A percentile compares a stretch with the other conserved stretches of the same genome.
These are phyloP conservation scores for Phaenicophaeus curvirostris DNA, from an alignment of 2,797 vertebrate species.

Conservation along the genomic window DNA sequence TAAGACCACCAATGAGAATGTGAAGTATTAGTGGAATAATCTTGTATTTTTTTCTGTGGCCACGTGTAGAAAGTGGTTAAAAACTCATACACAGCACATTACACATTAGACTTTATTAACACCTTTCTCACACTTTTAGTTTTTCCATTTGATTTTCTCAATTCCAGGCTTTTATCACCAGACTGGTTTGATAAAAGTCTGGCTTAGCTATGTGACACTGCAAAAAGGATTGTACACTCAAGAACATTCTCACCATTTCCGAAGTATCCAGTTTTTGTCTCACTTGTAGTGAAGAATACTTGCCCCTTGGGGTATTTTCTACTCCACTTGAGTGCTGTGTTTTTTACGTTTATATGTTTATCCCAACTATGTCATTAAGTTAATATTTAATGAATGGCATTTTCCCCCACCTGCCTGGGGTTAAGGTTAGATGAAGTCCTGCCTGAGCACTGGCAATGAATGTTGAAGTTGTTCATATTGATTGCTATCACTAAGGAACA, in stretches of 20 bases:
- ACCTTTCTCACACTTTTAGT: not conserved
- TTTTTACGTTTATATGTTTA: constrained; percentile 81
- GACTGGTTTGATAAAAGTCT: constrained; percentile 84
- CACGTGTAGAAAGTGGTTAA: not conserved
- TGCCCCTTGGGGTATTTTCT: constrained; percentile 64
- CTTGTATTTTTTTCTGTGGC: not conserved
- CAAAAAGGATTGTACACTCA: constrained; percentile 86
- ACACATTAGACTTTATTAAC: constrained; percentile 30
- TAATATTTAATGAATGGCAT: constrained; percentile 81
- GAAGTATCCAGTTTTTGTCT: constrained; percentile 73
- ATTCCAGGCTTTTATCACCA: constrained; percentile 91
- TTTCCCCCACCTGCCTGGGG: constrained; percentile 1
- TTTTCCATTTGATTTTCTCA: constrained; percentile 54
- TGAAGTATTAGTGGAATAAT: not conserved
- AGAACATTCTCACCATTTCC: constrained; percentile 79
- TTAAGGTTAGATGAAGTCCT: constrained; percentile 6
- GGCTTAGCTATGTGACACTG: constrained; percentile 82
- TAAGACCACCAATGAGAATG: not conserved
- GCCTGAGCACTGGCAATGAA: constrained; percentile 41
- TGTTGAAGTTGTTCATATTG: constrained; percentile 62
- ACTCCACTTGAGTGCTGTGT: constrained; percentile 72
- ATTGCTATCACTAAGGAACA: constrained; percentile 42
- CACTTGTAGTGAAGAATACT: constrained; percentile 66
- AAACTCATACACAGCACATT: constrained; percentile 4
- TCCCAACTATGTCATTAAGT: constrained; percentile 81